Evolutionary conservation across 37 sponge, comb jelly and placozoan genomes (phyloP), one percentile per base, ranked within the genome.

Genomic region (Aplysina aerophoba): DNA sequence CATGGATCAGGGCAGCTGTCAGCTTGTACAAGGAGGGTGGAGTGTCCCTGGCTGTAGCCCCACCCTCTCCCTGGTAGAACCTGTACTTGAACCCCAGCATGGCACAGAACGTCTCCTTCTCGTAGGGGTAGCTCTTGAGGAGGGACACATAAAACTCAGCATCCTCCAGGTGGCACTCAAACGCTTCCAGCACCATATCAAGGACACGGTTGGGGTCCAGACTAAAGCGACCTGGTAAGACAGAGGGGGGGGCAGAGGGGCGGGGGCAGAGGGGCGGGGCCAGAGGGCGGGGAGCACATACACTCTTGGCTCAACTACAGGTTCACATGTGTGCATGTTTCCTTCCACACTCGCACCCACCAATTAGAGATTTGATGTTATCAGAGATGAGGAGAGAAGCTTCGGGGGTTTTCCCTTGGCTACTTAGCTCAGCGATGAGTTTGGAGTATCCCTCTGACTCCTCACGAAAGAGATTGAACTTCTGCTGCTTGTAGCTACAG

Each of bases 381-480:
- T 93, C 92, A 39, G 91, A 83, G 80, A 96, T 71, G 8, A 79
- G 72, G 17, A 85, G 30, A 8, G 82, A 66, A 60, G 79, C 81
- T 24, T 24, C 58, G 15, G 22, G 72, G 4, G 61, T 55, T 20
- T 89, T 63, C 35, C 77, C 63, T 71, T 88, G 85, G 58, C 91
- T 88, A 28, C 87, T 93, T 60, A 99, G 89, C 89, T 99, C 99
- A 15, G 88, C 80, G 11, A 93, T 73, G 66, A 99, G 88, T 77
- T 99, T 99, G 14, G 94, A 90, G 83, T 97, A 99, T 2, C 99
- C 99, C 80, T 99, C 99, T 55, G 81, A 95, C 92, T 99, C 99
- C 87, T 99, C 99, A 11, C 99, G 94, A 33, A 97, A 89, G 44
- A 99, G 81, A 85, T 99, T 99, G 77, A 97, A 99, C 94, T 99